Conservation (phyloP, 2,113 vertebrate genomes). For the Monarcha castaneiventris region DNA sequence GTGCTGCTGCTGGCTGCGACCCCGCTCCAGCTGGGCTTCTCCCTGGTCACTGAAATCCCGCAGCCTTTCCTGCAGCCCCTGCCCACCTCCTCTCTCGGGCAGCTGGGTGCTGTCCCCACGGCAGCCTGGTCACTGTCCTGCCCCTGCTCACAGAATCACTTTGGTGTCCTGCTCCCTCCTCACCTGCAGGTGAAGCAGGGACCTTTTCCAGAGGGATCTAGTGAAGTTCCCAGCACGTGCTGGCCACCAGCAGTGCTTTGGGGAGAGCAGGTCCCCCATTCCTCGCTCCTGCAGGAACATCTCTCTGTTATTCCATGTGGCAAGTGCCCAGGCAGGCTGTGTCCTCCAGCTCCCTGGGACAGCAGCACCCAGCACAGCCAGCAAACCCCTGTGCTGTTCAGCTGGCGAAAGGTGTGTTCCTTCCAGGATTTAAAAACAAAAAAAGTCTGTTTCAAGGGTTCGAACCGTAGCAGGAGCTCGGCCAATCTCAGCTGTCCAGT, state of each 20-base stretch:
- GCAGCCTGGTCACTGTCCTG: neutral
- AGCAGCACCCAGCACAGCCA: neutral
- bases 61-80: neutral
- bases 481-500: neutral
- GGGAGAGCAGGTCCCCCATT: neutral
- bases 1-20: neutral
- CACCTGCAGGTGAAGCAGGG: neutral
- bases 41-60: neutral
- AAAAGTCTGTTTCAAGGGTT: neutral
- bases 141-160: accelerated
- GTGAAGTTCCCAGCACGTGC: accelerated
- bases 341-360: neutral
- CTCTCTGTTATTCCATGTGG: accelerated
- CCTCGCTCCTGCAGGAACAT: neutral
- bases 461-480: neutral
- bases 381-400: neutral
- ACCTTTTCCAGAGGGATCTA: neutral
- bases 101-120: neutral
- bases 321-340: neutral
- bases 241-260: neutral
- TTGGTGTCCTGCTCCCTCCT: neutral
- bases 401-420: neutral
- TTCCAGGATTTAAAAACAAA: neutral
- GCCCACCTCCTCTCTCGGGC: accelerated
- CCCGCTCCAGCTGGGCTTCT: neutral